These are phyloP conservation scores for Furcifer pardalis DNA, from an alignment of 2,797 vertebrate genomes.

Conservation along the genomic window DNA sequence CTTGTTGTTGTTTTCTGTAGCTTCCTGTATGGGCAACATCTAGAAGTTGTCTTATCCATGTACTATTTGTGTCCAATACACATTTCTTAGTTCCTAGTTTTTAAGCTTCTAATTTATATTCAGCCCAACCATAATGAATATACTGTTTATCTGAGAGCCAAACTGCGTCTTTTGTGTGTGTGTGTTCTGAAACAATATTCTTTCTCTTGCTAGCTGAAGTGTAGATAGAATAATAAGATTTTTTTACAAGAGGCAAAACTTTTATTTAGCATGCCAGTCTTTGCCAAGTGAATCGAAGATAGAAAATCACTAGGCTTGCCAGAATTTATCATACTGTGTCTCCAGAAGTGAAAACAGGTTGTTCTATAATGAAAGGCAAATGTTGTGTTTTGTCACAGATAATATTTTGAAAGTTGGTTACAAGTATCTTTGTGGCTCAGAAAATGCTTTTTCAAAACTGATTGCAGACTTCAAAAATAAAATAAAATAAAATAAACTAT, in stretches of 20 bases:
- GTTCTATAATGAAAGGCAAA: conserved; percentile 68
- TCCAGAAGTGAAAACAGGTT: conserved; percentile 70
- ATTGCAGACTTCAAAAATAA: conserved; percentile 68
- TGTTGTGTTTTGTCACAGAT: conserved; percentile 72
- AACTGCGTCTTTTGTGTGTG: background rate
- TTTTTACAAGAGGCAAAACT: conserved; percentile 44
- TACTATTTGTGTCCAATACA: background rate
- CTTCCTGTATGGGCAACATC: no score
- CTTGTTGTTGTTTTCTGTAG: background rate
- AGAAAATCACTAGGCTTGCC: conserved; percentile 68
- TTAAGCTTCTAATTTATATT: conserved; percentile 31
- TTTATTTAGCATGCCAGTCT: conserved; percentile 62
- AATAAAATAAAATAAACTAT: background rate
- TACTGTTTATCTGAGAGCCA: conserved; percentile 25
- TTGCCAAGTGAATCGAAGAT: conserved; percentile 65
- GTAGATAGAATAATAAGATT: conserved; percentile 37
- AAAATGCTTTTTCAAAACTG: conserved; percentile 61
- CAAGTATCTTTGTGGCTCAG: conserved; percentile 71
- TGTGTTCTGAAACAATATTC: conserved; percentile 38
- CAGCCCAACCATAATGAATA: conserved; percentile 17
- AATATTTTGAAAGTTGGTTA: conserved; percentile 71
- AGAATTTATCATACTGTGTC: conserved; percentile 69
- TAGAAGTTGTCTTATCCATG: background rate
- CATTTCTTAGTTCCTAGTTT: background rate
- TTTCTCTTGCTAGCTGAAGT: conserved; percentile 57